Evolutionary conservation across 2,797 vertebrate species (phyloP), one percentile per base, ranked within the genome.

Genomic region (Erpetoichthys calabaricus): DNA sequence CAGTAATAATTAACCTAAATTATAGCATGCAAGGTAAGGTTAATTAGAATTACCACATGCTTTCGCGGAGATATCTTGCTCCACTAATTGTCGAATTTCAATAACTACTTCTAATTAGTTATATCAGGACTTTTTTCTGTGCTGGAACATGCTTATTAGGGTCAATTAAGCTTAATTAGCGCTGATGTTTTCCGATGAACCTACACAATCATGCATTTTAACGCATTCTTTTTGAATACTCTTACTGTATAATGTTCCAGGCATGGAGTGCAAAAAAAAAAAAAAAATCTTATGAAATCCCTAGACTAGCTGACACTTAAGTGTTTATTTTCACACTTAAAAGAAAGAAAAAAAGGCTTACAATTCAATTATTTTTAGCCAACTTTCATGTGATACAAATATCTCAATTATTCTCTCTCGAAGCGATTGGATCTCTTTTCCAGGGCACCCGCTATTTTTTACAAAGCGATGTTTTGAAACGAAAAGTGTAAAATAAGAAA

Each of bases 151-250:
- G 64, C 71, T 71, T 79, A 79, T 84, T 79, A 79, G 57, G 72
- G 68, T 63, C 76, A 84, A 85, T 86, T 86, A 85, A 75, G 55
- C 56, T 50, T 69, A 83, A 84, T 86, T 85, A 83, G 73, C 73
- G 65, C 68, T 71, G 80, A 80, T 72, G 71, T 74, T 76, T 72
- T 59, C 45, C 53, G 60, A 67, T 81, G 79, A 80, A 83, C 82
- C 70, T 65, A 73, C 62, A 51, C 65, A 73, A 77, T 79, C 77
- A 75, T 73, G 73, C 54, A 59, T 58, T 64, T 64, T 51, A 53
- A 44, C 47, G 70, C 73, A 64, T 76, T 64, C 8, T 74, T 64
- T 73, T 60, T 68, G 71, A 73, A 75, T 57, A 51, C 7, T 44
- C 41, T 57, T 57, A 6, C 56, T 50, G 67, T 71, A 65, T 64